Conservation (phyloP, 2,113 vertebrate genomes). For the Colistium nudipinnis region DNA sequence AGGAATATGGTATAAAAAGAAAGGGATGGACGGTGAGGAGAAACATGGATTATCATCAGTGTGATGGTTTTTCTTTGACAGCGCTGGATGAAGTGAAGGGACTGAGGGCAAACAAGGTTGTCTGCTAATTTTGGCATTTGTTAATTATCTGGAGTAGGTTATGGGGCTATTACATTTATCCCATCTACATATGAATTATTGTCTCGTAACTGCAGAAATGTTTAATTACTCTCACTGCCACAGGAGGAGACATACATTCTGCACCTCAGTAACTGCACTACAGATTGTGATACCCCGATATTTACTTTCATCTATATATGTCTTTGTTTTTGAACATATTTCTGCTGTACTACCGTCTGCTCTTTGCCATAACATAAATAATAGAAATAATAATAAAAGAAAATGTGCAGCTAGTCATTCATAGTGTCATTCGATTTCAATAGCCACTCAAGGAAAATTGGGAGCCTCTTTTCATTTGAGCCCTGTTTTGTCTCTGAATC, state of each 20-base stretch:
- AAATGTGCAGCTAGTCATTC: conserved; percentile 2
- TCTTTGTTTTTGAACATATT: conserved; percentile 1
- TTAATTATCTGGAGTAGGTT: background rate
- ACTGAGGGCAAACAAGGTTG: background rate
- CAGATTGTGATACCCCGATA: background rate
- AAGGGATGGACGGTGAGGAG: background rate
- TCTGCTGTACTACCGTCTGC: background rate
- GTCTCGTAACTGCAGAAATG: background rate
- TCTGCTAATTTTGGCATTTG: background rate
- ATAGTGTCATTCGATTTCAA: conserved; percentile 23
- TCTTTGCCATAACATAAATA: background rate
- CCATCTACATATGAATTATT: background rate
- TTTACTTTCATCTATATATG: conserved; percentile 24
- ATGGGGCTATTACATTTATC: background rate
- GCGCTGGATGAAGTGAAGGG: background rate
- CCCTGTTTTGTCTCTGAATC: conserved; percentile 42
- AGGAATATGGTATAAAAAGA: background rate
- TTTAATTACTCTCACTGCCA: background rate
- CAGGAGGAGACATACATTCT: background rate
- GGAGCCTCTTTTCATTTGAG: conserved; percentile 39
- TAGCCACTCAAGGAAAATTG: conserved; percentile 19
- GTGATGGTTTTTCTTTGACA: background rate
- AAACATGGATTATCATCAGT: background rate
- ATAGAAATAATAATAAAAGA: conserved; percentile 1
- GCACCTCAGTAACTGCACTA: too few species aligned